Evolutionary conservation across 2,888 invertebrate species (phyloP).

Genomic region (Chrysodeixis includens): DNA sequence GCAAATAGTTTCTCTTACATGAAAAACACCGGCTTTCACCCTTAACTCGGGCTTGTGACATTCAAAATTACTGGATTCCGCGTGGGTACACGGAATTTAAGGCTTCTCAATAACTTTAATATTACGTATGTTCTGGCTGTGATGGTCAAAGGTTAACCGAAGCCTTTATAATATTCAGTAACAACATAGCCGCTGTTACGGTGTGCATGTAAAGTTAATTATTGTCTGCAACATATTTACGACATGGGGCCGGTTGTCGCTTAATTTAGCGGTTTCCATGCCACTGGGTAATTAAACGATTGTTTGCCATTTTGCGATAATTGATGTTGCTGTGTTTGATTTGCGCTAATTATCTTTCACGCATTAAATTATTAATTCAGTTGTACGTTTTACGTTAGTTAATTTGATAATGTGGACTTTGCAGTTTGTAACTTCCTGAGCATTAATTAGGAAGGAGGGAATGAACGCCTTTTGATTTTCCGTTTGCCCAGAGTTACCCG

Average conservation of each 20-base stretch:
- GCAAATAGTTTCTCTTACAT: conserved; percentile 1
- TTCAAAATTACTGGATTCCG: conserved; percentile 2
- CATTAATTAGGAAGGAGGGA: conserved; percentile 23
- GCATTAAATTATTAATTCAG: conserved; percentile 78
- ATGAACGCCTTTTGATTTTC: conserved; percentile 5
- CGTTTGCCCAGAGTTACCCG: conserved; percentile 7
- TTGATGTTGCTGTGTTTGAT: conserved; percentile 86
- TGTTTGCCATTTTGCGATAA: conserved; percentile 87
- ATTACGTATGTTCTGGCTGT: not conserved
- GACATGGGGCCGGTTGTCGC: conserved; percentile 71
- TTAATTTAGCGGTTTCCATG: conserved; percentile 85
- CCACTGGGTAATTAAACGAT: conserved; percentile 85
- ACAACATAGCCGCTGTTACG: conserved; percentile 44
- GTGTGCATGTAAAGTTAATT: conserved; percentile 70
- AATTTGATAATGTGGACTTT: conserved; percentile 54
- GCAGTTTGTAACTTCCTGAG: conserved; percentile 3
- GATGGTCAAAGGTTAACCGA: conserved; percentile 11
- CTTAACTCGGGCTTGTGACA: not conserved
- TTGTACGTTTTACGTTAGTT: conserved; percentile 61
- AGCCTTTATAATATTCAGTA: conserved; percentile 25
- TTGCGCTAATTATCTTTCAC: conserved; percentile 85
- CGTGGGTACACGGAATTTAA: not conserved
- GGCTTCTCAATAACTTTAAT: conserved; percentile 7
- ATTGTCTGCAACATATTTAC: conserved; percentile 74
- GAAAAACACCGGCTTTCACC: not conserved